Conservation (phyloP, 2,113 vertebrate species). For the Aegithalos caudatus region DNA sequence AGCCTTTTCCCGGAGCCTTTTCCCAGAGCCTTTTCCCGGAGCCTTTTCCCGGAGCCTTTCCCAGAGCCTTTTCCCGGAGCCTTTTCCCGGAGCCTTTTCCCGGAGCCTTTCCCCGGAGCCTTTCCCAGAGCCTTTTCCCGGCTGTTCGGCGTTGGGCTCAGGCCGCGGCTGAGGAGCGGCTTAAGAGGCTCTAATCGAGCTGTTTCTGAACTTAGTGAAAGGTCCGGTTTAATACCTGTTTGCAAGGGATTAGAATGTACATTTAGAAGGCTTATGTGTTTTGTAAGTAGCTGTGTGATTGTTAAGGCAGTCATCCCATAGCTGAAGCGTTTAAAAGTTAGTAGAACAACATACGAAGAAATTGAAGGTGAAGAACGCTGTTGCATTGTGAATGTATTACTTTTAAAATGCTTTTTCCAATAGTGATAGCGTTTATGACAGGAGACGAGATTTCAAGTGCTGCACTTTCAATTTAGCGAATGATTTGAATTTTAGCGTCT, state of each 20-base stretch:
- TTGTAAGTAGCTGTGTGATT: background rate
- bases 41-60: no score
- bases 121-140: no score
- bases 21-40: no score
- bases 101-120: no score
- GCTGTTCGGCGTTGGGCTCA: background rate
- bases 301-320: background rate
- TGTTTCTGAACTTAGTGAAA: background rate
- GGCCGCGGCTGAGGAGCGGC: background rate
- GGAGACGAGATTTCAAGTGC: accelerated
- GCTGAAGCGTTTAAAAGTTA: background rate
- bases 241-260: background rate
- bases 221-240: background rate
- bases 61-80: no score
- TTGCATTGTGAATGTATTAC: accelerated
- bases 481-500: background rate
- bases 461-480: background rate
- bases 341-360: accelerated
- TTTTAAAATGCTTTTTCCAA: background rate
- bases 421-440: accelerated
- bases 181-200: background rate
- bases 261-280: background rate
- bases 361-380: background rate
- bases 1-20: no score
- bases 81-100: no score